Percentiles rank a stretch among this genome's conserved stretches.
These are phyloP conservation scores for Bucco capensis DNA, from an alignment of 2,113 vertebrate species.

Conservation along the genomic window DNA sequence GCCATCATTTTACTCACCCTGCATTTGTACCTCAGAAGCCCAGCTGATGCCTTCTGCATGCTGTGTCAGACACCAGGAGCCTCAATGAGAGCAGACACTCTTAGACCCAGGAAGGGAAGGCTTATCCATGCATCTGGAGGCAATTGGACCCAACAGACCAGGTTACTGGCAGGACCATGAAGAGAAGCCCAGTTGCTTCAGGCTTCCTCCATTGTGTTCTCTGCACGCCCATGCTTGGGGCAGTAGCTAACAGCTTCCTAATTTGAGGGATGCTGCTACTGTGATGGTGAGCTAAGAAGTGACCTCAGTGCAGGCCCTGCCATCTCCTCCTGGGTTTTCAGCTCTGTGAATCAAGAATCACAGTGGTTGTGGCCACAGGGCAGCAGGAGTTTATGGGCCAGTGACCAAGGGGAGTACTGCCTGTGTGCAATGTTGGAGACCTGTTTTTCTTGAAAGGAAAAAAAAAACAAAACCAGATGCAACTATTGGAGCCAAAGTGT, in stretches of 20 bases:
- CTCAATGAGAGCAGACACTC: fast-evolving
- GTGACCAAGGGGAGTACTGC: neutral
- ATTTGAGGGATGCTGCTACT: neutral
- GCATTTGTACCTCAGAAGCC: neutral
- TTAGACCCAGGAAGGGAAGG: neutral
- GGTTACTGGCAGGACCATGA: neutral
- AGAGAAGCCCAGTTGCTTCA: neutral
- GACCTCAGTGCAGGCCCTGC: neutral
- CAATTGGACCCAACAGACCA: neutral
- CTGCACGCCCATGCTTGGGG: neutral
- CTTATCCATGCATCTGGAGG: neutral
- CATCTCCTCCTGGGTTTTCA: neutral
- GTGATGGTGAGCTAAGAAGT: neutral
- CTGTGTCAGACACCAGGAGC: neutral
- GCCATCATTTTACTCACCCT: neutral
- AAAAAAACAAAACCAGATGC: neutral
- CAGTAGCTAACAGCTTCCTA: neutral
- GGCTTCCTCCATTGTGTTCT: neutral
- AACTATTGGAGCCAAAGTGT: neutral
- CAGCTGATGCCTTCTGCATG: neutral
- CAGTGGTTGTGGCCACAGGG: fast-evolving
- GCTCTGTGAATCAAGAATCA: fast-evolving
- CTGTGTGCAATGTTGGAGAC: fast-evolving
- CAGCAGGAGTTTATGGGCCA: fast-evolving
- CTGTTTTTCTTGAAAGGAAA: neutral